Evolutionary conservation across 2,113 vertebrate genomes (phyloP).

Genomic region (Panthera uncia): DNA sequence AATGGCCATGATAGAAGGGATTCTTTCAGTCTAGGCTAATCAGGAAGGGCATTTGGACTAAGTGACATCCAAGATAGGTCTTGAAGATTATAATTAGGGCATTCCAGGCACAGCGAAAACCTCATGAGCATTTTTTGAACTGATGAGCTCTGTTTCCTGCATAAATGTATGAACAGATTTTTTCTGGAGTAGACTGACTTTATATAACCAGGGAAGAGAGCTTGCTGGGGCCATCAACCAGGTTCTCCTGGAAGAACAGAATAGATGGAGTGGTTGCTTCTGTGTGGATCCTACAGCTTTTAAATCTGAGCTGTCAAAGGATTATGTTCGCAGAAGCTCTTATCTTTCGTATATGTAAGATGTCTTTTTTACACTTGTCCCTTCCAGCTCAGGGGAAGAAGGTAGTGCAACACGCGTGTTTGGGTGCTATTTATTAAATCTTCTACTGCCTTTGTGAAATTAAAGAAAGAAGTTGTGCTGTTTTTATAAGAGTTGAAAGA

Average conservation of each 20-base stretch:
- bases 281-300: background rate
- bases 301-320: background rate
- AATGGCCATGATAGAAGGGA: background rate
- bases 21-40: background rate
- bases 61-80: background rate
- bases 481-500: constrained; percentile 51
- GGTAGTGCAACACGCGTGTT: background rate
- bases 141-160: background rate
- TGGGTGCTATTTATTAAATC: background rate
- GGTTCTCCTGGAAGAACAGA: background rate
- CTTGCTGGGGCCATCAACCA: background rate
- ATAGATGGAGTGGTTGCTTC: background rate
- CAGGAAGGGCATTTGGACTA: background rate
- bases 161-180: background rate
- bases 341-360: background rate
- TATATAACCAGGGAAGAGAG: background rate
- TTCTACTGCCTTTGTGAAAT: background rate
- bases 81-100: background rate
- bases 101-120: background rate
- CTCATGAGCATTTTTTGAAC: background rate
- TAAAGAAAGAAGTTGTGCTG: background rate
- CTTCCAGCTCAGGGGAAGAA: background rate
- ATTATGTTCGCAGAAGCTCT: background rate
- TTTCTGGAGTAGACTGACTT: background rate
- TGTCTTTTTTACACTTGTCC: background rate